Evolutionary conservation across 2,888 invertebrate species (phyloP).

Genomic region (Andrena dorsata): DNA sequence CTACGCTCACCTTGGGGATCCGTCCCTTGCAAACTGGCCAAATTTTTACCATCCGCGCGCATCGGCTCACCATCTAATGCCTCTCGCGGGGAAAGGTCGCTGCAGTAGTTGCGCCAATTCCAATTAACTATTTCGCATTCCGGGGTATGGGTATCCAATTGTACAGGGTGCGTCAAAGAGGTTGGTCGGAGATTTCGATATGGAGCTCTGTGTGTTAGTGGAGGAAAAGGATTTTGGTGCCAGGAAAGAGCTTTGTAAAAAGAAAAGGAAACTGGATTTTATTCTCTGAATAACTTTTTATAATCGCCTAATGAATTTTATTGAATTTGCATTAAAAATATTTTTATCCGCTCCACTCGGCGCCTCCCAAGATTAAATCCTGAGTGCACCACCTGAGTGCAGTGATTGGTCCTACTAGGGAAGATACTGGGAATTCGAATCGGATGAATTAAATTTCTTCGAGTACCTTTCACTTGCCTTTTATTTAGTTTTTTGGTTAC

Average conservation of each 20-base stretch:
- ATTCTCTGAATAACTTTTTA: no score
- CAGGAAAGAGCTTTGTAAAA: no score
- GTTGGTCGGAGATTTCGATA: background rate
- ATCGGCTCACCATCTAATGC: slow-evolving; percentile 14
- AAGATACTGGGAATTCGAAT: background rate
- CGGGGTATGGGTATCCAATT: background rate
- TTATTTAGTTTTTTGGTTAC: background rate
- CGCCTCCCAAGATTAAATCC: no score
- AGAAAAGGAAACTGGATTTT: no score
- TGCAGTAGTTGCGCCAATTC: background rate
- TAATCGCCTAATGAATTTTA: no score
- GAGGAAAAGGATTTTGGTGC: background rate
- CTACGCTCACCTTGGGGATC: background rate
- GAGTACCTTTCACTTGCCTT: background rate
- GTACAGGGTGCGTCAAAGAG: background rate
- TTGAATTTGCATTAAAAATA: no score
- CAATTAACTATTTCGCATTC: slow-evolving; percentile 2
- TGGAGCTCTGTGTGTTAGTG: no score
- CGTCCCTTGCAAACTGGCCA: background rate
- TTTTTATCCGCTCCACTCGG: no score
- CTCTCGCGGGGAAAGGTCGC: slow-evolving; percentile 9
- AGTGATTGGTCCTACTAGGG: no score
- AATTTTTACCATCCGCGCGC: background rate
- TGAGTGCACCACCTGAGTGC: no score
- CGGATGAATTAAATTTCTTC: background rate